Conservation (phyloP, 2,888 invertebrate genomes). For the Allophyes oxyacanthae region DNA sequence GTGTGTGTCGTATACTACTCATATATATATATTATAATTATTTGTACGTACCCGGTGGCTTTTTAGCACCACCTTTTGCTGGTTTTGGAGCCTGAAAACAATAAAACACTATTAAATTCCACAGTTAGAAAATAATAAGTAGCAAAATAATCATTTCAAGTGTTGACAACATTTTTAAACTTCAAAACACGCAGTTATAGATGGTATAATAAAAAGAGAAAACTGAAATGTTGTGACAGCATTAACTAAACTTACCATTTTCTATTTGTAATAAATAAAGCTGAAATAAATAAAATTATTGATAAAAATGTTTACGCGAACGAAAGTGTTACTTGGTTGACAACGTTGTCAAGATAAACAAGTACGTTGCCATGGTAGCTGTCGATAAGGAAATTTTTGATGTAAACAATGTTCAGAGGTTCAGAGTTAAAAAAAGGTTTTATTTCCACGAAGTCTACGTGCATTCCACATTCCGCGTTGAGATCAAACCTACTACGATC, state of each 20-base stretch:
- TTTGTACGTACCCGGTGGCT: slow-evolving; percentile 73
- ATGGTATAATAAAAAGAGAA: no score
- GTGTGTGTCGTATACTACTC: no score
- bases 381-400: slow-evolving; percentile 2
- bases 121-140: neutral
- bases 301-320: slow-evolving; percentile 9
- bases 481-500: no score
- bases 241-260: slow-evolving; percentile 36
- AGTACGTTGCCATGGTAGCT: slow-evolving; percentile 55
- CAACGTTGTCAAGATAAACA: slow-evolving; percentile 49
- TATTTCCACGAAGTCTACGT: no score
- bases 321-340: slow-evolving; percentile 5
- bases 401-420: no score
- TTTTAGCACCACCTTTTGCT: slow-evolving; percentile 75
- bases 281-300: slow-evolving; percentile 9
- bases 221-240: no score
- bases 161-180: no score
- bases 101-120: neutral
- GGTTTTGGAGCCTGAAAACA: slow-evolving; percentile 82
- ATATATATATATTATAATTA: neutral
- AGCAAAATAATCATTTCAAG: no score
- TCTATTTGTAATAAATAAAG: slow-evolving; percentile 2
- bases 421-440: no score
- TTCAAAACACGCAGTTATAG: no score
- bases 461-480: no score